Conservation (phyloP, 2,113 vertebrate species). For the Malurus alboscapulatus region DNA sequence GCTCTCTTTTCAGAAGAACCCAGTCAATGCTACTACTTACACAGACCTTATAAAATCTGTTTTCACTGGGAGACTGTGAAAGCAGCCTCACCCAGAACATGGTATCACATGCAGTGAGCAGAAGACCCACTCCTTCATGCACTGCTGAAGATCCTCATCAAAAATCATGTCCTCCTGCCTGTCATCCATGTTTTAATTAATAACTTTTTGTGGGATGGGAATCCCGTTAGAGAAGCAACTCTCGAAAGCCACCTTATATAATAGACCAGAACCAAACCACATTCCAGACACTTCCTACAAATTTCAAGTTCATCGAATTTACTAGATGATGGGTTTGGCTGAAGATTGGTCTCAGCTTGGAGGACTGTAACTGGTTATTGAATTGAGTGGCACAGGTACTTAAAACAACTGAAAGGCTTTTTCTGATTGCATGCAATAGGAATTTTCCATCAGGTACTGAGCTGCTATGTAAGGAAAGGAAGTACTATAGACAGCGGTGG, state of each 20-base stretch:
- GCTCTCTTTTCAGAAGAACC: neutral
- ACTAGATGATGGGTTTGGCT: neutral
- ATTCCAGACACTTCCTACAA: neutral
- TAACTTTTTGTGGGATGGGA: neutral
- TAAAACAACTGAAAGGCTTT: neutral
- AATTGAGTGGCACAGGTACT: neutral
- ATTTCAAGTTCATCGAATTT: neutral
- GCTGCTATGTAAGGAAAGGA: slow-evolving; percentile 53
- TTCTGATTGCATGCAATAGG: neutral
- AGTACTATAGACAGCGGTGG: slow-evolving; percentile 58
- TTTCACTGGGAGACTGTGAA: neutral
- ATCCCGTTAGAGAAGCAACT: neutral
- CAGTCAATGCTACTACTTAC: neutral
- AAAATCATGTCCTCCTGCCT: neutral
- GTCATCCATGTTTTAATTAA: neutral
- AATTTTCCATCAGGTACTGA: slow-evolving; percentile 26
- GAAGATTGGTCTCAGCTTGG: neutral
- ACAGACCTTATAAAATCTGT: rapidly evolving
- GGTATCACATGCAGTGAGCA: too few species aligned
- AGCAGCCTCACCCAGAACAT: neutral
- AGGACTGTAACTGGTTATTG: neutral
- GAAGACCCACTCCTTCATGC: rapidly evolving
- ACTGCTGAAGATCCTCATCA: neutral
- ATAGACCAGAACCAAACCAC: neutral
- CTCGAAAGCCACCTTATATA: neutral